Evolutionary conservation across 2,888 invertebrate genomes (phyloP).

Genomic region (Cataglyphis altisquamis): DNA sequence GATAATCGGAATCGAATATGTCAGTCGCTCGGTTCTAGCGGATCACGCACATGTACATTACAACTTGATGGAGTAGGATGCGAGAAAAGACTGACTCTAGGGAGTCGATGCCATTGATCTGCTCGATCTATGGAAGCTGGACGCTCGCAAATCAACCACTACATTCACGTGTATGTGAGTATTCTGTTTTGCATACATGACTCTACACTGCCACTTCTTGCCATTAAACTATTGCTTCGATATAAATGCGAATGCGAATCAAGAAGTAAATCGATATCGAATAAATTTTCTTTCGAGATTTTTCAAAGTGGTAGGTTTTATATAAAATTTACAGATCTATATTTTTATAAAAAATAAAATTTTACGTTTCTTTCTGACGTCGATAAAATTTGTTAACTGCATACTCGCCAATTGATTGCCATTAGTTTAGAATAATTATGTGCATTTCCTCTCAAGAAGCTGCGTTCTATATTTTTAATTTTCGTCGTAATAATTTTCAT

Average conservation of each 20-base stretch:
- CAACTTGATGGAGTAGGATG: conserved; percentile 78
- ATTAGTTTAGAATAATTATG: background rate
- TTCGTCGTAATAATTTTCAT: conserved; percentile 24
- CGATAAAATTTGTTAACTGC: background rate
- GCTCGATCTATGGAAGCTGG: conserved; percentile 81
- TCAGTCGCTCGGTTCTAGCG: conserved; percentile 57
- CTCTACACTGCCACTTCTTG: conserved; percentile 22
- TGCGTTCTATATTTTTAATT: background rate
- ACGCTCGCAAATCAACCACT: conserved; percentile 82
- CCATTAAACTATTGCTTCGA: conserved; percentile 22
- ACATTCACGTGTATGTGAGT: conserved; percentile 52
- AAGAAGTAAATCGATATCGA: conserved; percentile 1
- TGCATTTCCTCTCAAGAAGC: background rate
- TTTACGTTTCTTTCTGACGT: background rate
- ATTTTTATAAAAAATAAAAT: background rate
- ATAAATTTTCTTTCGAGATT: background rate
- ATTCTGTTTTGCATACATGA: conserved; percentile 49
- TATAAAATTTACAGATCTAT: background rate
- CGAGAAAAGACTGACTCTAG: conserved; percentile 82
- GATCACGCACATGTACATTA: conserved; percentile 64
- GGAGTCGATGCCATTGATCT: conserved; percentile 80
- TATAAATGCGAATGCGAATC: conserved; percentile 1
- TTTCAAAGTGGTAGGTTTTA: background rate
- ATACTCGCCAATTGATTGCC: background rate
- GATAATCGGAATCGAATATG: conserved; percentile 63